Evolutionary conservation across 2,888 invertebrate genomes (phyloP).

Genomic region (Parthenolecanium corni): DNA sequence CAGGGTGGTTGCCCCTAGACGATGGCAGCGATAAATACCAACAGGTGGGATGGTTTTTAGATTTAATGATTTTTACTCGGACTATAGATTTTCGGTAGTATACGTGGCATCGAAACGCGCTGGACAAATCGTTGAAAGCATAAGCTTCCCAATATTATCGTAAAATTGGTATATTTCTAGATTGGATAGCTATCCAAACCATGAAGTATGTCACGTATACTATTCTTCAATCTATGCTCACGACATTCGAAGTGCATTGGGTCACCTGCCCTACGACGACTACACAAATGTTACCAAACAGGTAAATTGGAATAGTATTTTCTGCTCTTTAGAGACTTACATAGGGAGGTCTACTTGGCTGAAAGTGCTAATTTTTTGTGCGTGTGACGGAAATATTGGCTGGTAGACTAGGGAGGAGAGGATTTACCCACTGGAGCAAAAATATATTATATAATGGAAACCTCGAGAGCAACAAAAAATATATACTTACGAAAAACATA

Average conservation of each 20-base stretch:
- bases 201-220: conserved; percentile 72
- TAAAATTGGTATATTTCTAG: conserved; percentile 31
- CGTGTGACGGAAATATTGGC: too few species aligned
- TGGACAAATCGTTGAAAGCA: neutral
- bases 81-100: neutral
- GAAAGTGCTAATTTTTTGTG: too few species aligned
- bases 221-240: conserved; percentile 95
- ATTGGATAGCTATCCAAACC: conserved; percentile 40
- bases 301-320: neutral
- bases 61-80: neutral
- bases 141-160: neutral
- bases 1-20: neutral
- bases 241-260: conserved; percentile 94
- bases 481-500: too few species aligned
- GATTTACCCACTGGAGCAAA: too few species aligned
- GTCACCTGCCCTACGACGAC: conserved; percentile 87
- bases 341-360: neutral
- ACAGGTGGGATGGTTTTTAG: neutral
- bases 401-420: too few species aligned
- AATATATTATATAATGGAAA: too few species aligned
- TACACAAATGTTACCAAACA: conserved; percentile 18
- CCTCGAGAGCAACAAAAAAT: too few species aligned
- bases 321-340: neutral
- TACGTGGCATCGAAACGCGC: conserved; percentile 14
- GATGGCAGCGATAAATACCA: neutral